Conservation (phyloP, 2,888 invertebrate genomes). For the Caenorhabditis drosophilae region DNA sequence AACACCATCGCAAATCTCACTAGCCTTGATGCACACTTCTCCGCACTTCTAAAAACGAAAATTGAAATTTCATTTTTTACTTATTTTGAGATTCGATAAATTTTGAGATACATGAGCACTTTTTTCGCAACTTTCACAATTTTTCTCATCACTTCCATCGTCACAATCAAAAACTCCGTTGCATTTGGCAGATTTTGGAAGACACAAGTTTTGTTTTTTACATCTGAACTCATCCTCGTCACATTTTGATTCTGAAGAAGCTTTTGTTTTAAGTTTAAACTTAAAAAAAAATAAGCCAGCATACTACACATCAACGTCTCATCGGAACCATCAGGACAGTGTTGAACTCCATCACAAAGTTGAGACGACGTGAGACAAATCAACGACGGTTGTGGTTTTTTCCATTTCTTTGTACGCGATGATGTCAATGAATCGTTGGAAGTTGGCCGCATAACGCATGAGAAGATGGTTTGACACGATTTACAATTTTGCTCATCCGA, state of each 20-base stretch:
- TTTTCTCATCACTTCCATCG: slow-evolving; percentile 42
- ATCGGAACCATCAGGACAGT: slow-evolving; percentile 57
- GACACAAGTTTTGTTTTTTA: slow-evolving; percentile 26
- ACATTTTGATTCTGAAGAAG: slow-evolving; percentile 24
- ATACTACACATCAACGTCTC: slow-evolving; percentile 36
- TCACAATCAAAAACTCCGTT: slow-evolving; percentile 47
- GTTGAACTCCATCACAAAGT: slow-evolving; percentile 53
- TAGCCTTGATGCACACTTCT: slow-evolving; percentile 46
- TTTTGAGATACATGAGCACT: slow-evolving; percentile 48
- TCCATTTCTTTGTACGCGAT: slow-evolving; percentile 9
- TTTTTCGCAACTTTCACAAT: slow-evolving; percentile 36
- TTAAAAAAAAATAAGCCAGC: background rate
- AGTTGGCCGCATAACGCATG: slow-evolving; percentile 34
- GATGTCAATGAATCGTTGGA: slow-evolving; percentile 5
- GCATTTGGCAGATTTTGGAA: slow-evolving; percentile 37
- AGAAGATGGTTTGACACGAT: slow-evolving; percentile 57
- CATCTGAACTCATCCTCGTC: slow-evolving; percentile 37
- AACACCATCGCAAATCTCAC: slow-evolving; percentile 56
- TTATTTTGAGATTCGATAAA: too few species aligned
- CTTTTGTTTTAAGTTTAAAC: background rate
- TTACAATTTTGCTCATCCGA: slow-evolving; percentile 55
- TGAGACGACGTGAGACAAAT: slow-evolving; percentile 32
- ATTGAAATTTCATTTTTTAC: too few species aligned
- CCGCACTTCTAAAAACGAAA: slow-evolving; percentile 45
- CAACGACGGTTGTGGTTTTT: slow-evolving; percentile 13